phyloP scores from a whole-genome alignment of 2,113 vertebrate genomes.

The Phasianus colchicus region DNA sequence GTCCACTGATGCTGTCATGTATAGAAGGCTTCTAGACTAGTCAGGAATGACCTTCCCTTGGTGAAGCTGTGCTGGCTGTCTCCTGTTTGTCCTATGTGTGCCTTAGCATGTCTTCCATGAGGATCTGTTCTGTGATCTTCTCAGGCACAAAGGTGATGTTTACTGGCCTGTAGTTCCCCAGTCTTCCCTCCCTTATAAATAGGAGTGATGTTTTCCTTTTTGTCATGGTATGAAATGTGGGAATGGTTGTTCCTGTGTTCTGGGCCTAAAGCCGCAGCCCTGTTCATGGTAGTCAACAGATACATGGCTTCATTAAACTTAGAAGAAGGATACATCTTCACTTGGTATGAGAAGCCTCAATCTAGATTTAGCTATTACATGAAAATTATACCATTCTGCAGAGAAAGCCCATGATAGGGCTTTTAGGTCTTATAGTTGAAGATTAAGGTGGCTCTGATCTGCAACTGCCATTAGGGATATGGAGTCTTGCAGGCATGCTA shows the following conservation, averaged over 20 bases:
- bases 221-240: background rate
- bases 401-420: background rate
- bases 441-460: background rate
- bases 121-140: too few relatives aligned
- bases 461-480: background rate
- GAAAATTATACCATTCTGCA: background rate
- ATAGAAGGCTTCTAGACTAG: too few relatives aligned
- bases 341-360: background rate
- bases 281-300: background rate
- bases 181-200: too few relatives aligned
- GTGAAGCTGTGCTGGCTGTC: too few relatives aligned
- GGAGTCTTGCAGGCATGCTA: background rate
- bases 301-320: background rate
- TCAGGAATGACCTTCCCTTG: too few relatives aligned
- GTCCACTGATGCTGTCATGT: too few relatives aligned
- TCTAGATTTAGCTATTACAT: background rate
- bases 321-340: background rate
- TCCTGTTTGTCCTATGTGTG: too few relatives aligned
- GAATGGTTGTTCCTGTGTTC: background rate
- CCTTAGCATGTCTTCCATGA: too few relatives aligned
- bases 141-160: too few relatives aligned
- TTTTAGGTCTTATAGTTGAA: background rate
- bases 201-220: too few relatives aligned
- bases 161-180: too few relatives aligned
- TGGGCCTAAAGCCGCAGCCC: background rate